Conservation (phyloP, 2,797 vertebrate species). For the Eulemur rubriventer region DNA sequence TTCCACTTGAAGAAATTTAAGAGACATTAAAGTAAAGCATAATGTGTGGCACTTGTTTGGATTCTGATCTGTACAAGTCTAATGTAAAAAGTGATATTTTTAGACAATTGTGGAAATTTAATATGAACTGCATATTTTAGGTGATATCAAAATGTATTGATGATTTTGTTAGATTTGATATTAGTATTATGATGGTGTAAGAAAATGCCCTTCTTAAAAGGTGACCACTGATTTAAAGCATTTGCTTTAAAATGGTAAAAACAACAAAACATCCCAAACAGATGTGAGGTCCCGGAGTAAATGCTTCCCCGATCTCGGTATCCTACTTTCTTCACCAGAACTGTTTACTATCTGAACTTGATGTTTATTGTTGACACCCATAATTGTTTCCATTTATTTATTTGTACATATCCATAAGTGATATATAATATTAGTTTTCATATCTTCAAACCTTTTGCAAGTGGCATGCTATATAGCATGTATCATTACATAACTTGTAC, state of each 20-base stretch:
- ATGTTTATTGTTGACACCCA: neutral
- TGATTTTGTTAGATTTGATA: neutral
- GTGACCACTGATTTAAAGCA: neutral
- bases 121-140: neutral
- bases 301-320: neutral
- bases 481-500: neutral
- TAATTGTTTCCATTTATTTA: neutral
- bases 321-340: neutral
- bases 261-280: neutral
- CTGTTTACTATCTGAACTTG: neutral
- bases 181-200: neutral
- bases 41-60: neutral
- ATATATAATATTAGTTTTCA: neutral
- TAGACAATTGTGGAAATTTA: neutral
- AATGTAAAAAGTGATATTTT: neutral
- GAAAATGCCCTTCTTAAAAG: neutral
- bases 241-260: constrained; percentile 1
- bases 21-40: neutral
- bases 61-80: neutral
- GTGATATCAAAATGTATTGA: neutral
- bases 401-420: neutral
- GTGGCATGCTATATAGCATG: neutral
- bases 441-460: neutral
- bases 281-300: neutral
- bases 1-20: neutral